A percentile compares a stretch with the other conserved stretches of the same genome.
These are phyloP conservation scores for Cyaniris semiargus DNA, from an alignment of 2,888 invertebrate genomes.

Conservation along the genomic window DNA sequence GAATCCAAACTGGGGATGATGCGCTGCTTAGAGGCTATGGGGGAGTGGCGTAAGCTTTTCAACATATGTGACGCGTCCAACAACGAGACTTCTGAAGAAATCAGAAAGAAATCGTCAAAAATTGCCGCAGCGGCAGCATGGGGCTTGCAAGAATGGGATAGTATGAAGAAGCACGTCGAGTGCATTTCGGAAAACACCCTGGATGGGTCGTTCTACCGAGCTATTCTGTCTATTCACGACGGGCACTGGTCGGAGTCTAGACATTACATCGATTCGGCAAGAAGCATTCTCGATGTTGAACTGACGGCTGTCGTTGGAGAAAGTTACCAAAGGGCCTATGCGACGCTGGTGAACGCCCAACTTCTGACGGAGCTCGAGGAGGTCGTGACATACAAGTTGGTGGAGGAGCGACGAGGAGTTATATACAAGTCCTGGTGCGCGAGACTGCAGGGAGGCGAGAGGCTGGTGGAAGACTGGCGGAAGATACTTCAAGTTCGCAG, in stretches of 20 bases:
- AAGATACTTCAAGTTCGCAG: slow-evolving; percentile 97
- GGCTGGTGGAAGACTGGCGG: slow-evolving; percentile 98
- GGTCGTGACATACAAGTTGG: slow-evolving; percentile 96
- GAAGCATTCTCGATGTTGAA: slow-evolving; percentile 96
- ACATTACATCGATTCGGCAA: slow-evolving; percentile 93
- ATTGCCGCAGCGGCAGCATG: slow-evolving; percentile 97
- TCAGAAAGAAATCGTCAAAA: slow-evolving; percentile 86
- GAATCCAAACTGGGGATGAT: slow-evolving; percentile 95
- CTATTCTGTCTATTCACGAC: slow-evolving; percentile 93
- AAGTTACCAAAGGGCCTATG: slow-evolving; percentile 96
- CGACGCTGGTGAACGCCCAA: slow-evolving; percentile 97
- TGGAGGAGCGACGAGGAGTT: slow-evolving; percentile 92
- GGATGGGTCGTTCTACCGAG: slow-evolving; percentile 97
- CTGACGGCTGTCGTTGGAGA: slow-evolving; percentile 97
- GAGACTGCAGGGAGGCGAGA: slow-evolving; percentile 95
- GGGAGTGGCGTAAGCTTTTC: slow-evolving; percentile 96
- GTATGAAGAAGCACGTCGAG: slow-evolving; percentile 94
- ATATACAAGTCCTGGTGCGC: slow-evolving; percentile 96
- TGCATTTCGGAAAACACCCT: slow-evolving; percentile 94
- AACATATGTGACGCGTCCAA: slow-evolving; percentile 81
- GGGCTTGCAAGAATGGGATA: slow-evolving; percentile 96
- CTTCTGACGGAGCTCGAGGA: slow-evolving; percentile 98
- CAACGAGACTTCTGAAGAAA: slow-evolving; percentile 71
- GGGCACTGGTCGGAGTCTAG: slow-evolving; percentile 86
- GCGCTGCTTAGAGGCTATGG: slow-evolving; percentile 97